Conservation (phyloP, 2,888 invertebrate genomes). For the Nymphalis c-album region DNA sequence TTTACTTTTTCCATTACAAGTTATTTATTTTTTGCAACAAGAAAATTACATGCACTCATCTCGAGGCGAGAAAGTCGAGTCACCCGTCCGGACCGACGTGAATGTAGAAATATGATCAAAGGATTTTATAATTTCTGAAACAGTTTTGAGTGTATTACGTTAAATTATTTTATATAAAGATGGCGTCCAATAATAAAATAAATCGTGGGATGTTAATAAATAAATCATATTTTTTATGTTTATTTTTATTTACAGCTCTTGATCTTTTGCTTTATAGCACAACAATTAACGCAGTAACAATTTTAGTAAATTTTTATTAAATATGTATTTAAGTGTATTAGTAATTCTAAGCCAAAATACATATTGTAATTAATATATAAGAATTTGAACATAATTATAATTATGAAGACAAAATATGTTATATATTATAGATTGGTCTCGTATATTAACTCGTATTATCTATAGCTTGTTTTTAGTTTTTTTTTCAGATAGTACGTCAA, state of each 20-base stretch:
- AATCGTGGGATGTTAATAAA: conserved; percentile 7
- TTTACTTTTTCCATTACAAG: conserved; percentile 61
- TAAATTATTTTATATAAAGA: conserved; percentile 19
- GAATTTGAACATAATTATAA: too few relatives aligned
- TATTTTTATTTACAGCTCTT: conserved; percentile 11
- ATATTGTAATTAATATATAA: too few relatives aligned
- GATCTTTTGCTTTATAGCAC: conserved; percentile 1
- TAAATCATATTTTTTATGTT: conserved; percentile 20
- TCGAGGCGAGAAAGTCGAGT: conserved; percentile 59
- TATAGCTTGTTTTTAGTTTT: too few relatives aligned
- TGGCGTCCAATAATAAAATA: conserved; percentile 23
- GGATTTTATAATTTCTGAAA: conserved; percentile 19
- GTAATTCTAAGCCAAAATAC: too few relatives aligned
- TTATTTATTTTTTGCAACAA: conserved; percentile 51
- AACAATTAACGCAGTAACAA: background rate
- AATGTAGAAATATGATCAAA: conserved; percentile 45
- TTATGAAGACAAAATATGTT: too few relatives aligned
- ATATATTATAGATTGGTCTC: too few relatives aligned
- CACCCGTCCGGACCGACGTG: conserved; percentile 50
- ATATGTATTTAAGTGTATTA: background rate
- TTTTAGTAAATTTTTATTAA: background rate
- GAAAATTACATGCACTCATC: conserved; percentile 63
- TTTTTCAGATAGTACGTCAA: too few relatives aligned
- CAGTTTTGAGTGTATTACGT: conserved; percentile 26
- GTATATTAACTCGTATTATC: too few relatives aligned